Percentiles rank a stretch among this genome's conserved stretches.
These are phyloP conservation scores for Leptinotarsa juncta DNA, from an alignment of 2,888 invertebrate species.

Conservation along the genomic window DNA sequence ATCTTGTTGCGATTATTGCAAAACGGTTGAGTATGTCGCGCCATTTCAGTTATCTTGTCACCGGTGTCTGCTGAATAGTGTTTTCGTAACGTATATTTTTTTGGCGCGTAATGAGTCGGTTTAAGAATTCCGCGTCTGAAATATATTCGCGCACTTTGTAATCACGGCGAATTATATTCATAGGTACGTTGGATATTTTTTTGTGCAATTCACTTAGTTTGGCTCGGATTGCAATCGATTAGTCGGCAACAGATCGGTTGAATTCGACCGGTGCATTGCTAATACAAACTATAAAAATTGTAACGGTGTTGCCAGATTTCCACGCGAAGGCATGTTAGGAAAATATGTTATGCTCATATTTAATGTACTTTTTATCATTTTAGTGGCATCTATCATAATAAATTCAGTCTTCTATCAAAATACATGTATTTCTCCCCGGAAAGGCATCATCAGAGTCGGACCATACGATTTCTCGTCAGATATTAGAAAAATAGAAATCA, in stretches of 20 bases:
- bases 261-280: slow-evolving; percentile 36
- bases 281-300: slow-evolving; percentile 29
- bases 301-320: slow-evolving; percentile 32
- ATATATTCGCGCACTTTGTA: neutral
- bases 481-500: no score
- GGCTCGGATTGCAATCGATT: slow-evolving; percentile 38
- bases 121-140: no score
- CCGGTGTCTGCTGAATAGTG: neutral
- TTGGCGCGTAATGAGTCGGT: no score
- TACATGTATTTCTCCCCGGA: no score
- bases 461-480: no score
- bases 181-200: slow-evolving; percentile 18
- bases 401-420: no score
- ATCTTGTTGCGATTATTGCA: slow-evolving; percentile 1
- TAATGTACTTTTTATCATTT: no score
- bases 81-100: neutral
- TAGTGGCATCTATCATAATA: no score
- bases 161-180: neutral
- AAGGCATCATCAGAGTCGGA: no score
- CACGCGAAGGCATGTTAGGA: neutral
- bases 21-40: slow-evolving; percentile 24
- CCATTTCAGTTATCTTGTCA: slow-evolving; percentile 10
- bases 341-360: neutral
- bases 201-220: slow-evolving; percentile 9
- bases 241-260: slow-evolving; percentile 36